These are phyloP conservation scores for Molossus alvarezi DNA, from an alignment of 2,797 vertebrate species.

Conservation along the genomic window DNA sequence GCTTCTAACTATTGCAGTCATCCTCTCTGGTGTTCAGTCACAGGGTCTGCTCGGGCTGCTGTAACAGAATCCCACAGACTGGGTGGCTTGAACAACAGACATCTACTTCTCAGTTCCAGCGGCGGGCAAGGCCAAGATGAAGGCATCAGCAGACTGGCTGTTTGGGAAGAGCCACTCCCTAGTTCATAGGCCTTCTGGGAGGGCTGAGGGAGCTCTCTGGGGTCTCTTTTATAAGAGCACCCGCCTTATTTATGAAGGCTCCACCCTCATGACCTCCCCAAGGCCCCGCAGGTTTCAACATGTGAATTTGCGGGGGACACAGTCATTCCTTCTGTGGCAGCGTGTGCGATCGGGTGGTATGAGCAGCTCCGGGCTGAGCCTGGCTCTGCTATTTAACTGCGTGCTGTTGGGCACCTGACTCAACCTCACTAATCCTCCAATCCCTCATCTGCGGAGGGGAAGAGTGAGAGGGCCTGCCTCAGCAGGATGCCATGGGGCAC, in stretches of 20 bases:
- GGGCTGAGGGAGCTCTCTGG: background rate
- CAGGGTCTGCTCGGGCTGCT: background rate
- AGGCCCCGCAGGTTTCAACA: background rate
- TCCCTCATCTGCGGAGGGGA: background rate
- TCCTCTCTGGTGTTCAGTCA: background rate
- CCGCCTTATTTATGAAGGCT: background rate
- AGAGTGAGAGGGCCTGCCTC: background rate
- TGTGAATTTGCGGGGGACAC: background rate
- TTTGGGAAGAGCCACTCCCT: background rate
- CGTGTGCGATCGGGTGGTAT: background rate
- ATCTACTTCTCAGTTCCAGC: background rate
- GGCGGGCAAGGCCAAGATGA: background rate
- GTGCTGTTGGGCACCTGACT: background rate
- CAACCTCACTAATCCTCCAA: background rate
- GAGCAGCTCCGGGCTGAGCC: background rate
- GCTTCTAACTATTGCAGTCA: fast-evolving
- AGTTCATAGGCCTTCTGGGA: background rate
- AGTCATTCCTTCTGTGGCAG: background rate
- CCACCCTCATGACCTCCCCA: background rate
- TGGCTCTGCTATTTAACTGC: background rate
- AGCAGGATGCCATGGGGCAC: background rate
- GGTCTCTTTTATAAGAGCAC: background rate
- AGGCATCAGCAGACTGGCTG: background rate
- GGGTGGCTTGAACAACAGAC: background rate
- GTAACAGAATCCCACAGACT: background rate